These are phyloP conservation scores for Solenodon paradoxus DNA, from an alignment of 2,113 vertebrate species.

Conservation along the genomic window DNA sequence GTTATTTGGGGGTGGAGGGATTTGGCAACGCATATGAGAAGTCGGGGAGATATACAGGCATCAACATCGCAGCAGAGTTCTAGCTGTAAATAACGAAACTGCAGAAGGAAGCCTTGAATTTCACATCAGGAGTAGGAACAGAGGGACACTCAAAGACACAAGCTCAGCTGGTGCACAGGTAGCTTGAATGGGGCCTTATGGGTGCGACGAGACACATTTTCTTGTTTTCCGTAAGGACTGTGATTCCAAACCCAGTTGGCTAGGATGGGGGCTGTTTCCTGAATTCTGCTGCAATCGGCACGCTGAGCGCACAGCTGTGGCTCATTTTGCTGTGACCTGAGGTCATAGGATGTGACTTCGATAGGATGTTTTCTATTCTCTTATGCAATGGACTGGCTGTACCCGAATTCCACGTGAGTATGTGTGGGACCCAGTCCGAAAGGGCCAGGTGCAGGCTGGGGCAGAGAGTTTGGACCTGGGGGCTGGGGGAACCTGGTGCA, in stretches of 20 bases:
- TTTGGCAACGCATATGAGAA: conserved; percentile 27
- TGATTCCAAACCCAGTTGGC: background rate
- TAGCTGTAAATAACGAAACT: conserved; percentile 55
- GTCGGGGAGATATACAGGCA: conserved; percentile 40
- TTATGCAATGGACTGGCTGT: background rate
- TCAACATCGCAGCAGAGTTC: conserved; percentile 47
- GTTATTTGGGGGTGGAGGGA: conserved; percentile 67
- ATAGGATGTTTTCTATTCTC: background rate
- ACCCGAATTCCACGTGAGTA: background rate
- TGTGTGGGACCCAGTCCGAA: too few relatives aligned
- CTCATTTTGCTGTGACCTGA: background rate
- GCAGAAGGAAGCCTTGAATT: background rate
- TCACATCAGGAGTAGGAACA: background rate
- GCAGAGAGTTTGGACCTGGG: background rate
- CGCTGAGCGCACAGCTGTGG: background rate
- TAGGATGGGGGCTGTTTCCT: background rate
- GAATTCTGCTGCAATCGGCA: background rate
- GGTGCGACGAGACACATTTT: fast-evolving
- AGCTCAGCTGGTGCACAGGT: background rate
- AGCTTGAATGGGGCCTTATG: fast-evolving
- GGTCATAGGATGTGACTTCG: background rate
- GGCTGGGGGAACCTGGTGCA: fast-evolving
- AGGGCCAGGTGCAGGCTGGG: too few relatives aligned
- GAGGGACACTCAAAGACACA: background rate
- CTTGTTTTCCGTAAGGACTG: fast-evolving